Percentiles rank a stretch among this genome's conserved stretches.
Evolutionary conservation across 1,140 invertebrate species (phyloP).

Genomic region (Scaptomyza hsui): DNA sequence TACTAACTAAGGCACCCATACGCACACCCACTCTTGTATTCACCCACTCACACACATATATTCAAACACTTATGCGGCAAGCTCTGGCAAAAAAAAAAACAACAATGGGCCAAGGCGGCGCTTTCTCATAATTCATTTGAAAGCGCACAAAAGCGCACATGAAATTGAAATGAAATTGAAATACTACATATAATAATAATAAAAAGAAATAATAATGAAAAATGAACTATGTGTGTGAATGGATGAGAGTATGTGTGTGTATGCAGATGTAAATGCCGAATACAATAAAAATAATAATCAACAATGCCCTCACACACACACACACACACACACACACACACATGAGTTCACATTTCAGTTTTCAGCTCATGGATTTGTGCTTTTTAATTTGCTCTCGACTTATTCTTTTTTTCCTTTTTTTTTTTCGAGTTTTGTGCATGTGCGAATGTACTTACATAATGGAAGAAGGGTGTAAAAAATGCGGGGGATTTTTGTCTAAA

Average conservation of each 20-base stretch:
- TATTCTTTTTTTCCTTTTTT: slow-evolving; percentile 24
- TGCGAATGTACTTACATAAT: slow-evolving; percentile 18
- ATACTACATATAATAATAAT: slow-evolving; percentile 72
- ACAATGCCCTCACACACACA: slow-evolving; percentile 52
- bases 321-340: slow-evolving; percentile 32
- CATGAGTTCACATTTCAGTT: slow-evolving; percentile 52
- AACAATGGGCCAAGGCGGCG: slow-evolving; percentile 74
- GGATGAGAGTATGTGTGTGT: slow-evolving; percentile 27
- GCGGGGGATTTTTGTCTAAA: slow-evolving; percentile 27
- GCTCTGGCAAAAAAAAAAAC: slow-evolving; percentile 17
- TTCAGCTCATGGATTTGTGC: slow-evolving; percentile 25
- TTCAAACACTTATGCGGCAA: neutral
- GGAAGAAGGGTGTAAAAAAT: slow-evolving; percentile 47
- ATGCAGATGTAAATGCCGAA: slow-evolving; percentile 66
- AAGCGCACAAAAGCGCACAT: slow-evolving; percentile 76
- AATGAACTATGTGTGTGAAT: slow-evolving; percentile 53
- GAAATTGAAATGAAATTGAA: slow-evolving; percentile 72
- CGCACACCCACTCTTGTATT: neutral
- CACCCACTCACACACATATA: slow-evolving; percentile 18
- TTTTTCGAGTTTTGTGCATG: slow-evolving; percentile 1
- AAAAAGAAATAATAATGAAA: slow-evolving; percentile 53
- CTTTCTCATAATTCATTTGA: slow-evolving; percentile 78
- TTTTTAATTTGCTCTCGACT: slow-evolving; percentile 60
- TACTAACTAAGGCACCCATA: slow-evolving; percentile 44
- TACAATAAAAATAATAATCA: slow-evolving; percentile 75